These are phyloP conservation scores for Agrotis ipsilon DNA, from an alignment of 2,888 invertebrate genomes.

Conservation along the genomic window DNA sequence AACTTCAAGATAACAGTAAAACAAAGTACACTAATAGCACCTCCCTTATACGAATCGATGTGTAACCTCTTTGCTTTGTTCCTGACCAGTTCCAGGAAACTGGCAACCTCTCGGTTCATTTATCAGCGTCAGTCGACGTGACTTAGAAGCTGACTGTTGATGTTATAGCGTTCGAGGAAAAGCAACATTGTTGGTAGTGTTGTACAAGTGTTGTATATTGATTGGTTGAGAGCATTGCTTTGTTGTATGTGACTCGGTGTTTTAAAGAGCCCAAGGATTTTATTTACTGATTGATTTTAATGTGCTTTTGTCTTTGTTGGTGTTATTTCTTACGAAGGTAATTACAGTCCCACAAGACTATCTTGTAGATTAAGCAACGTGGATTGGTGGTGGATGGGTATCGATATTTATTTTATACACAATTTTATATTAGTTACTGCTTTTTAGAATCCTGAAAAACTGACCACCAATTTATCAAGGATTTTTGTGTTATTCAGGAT, in stretches of 20 bases:
- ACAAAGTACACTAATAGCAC: slow-evolving; percentile 4
- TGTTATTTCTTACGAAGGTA: too few species aligned
- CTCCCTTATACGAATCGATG: slow-evolving; percentile 18
- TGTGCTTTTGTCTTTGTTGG: too few species aligned
- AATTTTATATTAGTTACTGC: too few species aligned
- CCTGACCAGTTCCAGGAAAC: slow-evolving; percentile 36
- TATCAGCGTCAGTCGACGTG: slow-evolving; percentile 64
- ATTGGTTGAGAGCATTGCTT: neutral
- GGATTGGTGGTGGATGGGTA: too few species aligned
- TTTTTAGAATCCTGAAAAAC: too few species aligned
- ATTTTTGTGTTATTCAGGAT: too few species aligned
- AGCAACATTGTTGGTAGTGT: neutral
- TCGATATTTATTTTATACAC: too few species aligned
- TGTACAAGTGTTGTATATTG: neutral
- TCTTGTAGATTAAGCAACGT: neutral
- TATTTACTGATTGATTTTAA: too few species aligned
- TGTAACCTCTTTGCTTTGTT: slow-evolving; percentile 30
- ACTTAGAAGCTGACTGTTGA: slow-evolving; percentile 32
- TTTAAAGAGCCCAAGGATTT: neutral
- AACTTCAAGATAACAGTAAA: neutral
- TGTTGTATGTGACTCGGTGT: neutral
- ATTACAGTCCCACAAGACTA: neutral
- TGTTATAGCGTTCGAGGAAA: slow-evolving; percentile 23
- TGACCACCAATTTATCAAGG: too few species aligned
- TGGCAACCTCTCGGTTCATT: slow-evolving; percentile 58